These are phyloP conservation scores for Pandemis heparana DNA, from an alignment of 2,888 invertebrate genomes.

Conservation along the genomic window DNA sequence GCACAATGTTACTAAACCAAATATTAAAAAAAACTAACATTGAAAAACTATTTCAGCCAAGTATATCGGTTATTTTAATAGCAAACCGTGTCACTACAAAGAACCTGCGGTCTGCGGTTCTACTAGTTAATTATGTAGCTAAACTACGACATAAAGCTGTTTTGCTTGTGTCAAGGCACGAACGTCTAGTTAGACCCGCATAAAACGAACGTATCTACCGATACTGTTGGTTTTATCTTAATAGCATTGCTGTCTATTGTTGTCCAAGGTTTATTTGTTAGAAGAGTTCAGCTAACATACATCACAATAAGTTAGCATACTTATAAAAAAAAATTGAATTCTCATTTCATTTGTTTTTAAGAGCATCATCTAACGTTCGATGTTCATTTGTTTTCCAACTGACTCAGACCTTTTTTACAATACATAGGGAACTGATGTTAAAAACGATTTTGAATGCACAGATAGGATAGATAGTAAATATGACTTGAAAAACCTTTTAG, in stretches of 20 bases:
- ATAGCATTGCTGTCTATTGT: background rate
- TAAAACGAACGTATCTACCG: background rate
- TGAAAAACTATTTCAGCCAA: background rate
- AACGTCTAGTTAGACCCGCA: background rate
- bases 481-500: too few species aligned
- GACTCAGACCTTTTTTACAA: too few species aligned
- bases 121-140: background rate
- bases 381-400: too few species aligned
- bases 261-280: background rate
- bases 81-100: background rate
- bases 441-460: too few species aligned
- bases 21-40: background rate
- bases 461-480: too few species aligned
- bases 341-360: too few species aligned
- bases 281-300: too few species aligned
- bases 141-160: background rate
- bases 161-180: conserved; percentile 1
- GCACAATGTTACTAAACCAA: too few species aligned
- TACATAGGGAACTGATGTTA: too few species aligned
- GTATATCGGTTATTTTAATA: background rate
- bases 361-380: too few species aligned
- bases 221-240: background rate
- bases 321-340: too few species aligned
- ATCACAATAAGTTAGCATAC: too few species aligned
- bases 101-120: background rate